Evolutionary conservation across 2,113 vertebrate species (phyloP).

Genomic region (Gopherus evgoodei): DNA sequence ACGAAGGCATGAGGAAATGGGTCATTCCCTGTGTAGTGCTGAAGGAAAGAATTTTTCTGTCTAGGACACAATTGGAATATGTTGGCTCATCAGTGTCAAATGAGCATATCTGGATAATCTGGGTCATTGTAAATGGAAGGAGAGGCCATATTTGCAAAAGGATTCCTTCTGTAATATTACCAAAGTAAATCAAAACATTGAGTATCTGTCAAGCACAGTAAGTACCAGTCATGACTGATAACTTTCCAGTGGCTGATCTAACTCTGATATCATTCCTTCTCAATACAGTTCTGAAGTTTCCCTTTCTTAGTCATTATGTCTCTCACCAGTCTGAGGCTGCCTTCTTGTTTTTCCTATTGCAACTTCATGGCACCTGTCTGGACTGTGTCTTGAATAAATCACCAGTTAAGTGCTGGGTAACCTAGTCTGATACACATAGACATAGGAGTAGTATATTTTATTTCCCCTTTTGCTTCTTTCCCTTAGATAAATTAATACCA

Average conservation of each 20-base stretch:
- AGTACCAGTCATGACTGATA: neutral
- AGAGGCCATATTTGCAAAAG: neutral
- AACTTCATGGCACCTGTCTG: neutral
- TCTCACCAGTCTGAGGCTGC: neutral
- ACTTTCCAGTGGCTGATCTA: neutral
- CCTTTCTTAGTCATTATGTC: neutral
- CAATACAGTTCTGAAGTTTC: neutral
- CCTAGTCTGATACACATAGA: constrained; percentile 18
- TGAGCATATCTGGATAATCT: accelerated
- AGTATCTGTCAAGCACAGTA: neutral
- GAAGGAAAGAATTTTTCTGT: neutral
- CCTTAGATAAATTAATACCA: neutral
- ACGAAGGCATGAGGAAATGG: neutral
- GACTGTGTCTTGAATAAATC: constrained; percentile 15
- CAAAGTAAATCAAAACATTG: neutral
- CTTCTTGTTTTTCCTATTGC: neutral
- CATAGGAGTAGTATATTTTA: neutral
- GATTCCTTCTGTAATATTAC: neutral
- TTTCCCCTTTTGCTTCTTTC: neutral
- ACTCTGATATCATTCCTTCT: neutral
- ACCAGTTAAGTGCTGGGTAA: neutral
- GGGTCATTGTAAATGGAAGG: neutral
- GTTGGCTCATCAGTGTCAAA: neutral
- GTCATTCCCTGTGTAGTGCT: neutral
- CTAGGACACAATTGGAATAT: neutral